Base-by-base conservation (phyloP, 2,797 vertebrate species). In the Aphelocoma californica region DNA sequence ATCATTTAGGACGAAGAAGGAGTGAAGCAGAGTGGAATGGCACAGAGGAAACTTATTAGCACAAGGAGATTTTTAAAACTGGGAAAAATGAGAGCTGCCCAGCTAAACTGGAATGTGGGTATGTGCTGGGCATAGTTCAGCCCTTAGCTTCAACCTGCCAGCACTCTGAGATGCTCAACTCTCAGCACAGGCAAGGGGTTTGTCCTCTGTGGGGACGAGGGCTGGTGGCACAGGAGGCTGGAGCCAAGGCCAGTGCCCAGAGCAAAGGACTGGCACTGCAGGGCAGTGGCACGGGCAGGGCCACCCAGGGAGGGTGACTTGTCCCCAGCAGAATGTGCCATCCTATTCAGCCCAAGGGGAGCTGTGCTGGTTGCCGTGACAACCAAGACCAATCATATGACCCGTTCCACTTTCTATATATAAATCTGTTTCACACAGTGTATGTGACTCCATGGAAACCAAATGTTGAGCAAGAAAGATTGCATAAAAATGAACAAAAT, bases 341-440 rank as follows among this genome's bases (percentile, higher is more conserved):
- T 64, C 62, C n/a, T 19, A 89, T 89, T 96, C 94, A 89, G 96
- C 93, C 18, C 32, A 90, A 97, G 65, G 53, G 87, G 95, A 97
- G 97, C 97, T 97, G 78, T 95, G 96, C 96, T 97, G 95, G 97
- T 97, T 98, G 96, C 95, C 69, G 18, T 42, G 71, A 93, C 97
- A 96, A 98, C 97, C 74, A 89, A 95, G 95, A 94, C 92, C 78
- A 92, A 95, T 98, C 98, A 97, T 97, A 97, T 98, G 97, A 96
- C 96, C 97, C 34, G 90, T 92, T 98, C 97, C 95, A 97, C 97
- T 98, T 98, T 98, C 98, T 98, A 98, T 98, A 98, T 98, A 98
- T 98, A 98, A 98, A 96, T 95, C 92, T 97, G 93, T 97, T 97
- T 97, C 95, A 95, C 97, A 97, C 97, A 96, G 96, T 97, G 94